Conservation (phyloP, 2,797 vertebrate genomes). For the Esox masquinongy region DNA sequence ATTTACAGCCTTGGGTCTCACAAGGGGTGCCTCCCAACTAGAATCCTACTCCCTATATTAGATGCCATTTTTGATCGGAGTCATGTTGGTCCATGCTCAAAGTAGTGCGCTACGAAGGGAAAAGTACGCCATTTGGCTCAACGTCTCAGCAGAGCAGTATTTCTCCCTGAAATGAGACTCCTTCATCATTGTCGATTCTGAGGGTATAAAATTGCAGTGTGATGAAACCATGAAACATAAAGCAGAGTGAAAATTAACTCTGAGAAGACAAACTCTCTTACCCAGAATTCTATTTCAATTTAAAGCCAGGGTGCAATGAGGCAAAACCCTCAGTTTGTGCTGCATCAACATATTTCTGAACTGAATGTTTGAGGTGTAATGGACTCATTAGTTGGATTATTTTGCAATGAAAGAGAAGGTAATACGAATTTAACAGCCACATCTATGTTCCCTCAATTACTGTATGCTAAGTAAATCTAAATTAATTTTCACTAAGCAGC, state of each 20-base stretch:
- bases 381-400: slow-evolving; percentile 4
- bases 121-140: background rate
- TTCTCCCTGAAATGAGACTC: slow-evolving; percentile 10
- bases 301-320: slow-evolving; percentile 2
- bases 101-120: background rate
- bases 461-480: background rate
- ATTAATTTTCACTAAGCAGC: background rate
- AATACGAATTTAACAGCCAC: background rate
- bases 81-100: background rate
- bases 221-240: slow-evolving; percentile 31
- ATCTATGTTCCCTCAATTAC: slow-evolving; percentile 8
- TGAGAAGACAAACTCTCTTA: background rate
- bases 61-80: background rate
- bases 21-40: background rate
- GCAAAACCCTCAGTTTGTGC: background rate
- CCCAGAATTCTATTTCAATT: slow-evolving; percentile 11
- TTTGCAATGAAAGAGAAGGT: background rate
- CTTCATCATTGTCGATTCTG: background rate
- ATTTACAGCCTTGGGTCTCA: slow-evolving; percentile 32
- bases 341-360: background rate
- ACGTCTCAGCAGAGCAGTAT: slow-evolving; percentile 18
- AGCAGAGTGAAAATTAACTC: slow-evolving; percentile 6
- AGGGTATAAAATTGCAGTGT: background rate
- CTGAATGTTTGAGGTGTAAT: background rate
- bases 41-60: background rate